A percentile compares a stretch with the other conserved stretches of the same genome.
phyloP scores from a whole-genome alignment of 2,888 invertebrate species.

The Hymenopus coronatus region DNA sequence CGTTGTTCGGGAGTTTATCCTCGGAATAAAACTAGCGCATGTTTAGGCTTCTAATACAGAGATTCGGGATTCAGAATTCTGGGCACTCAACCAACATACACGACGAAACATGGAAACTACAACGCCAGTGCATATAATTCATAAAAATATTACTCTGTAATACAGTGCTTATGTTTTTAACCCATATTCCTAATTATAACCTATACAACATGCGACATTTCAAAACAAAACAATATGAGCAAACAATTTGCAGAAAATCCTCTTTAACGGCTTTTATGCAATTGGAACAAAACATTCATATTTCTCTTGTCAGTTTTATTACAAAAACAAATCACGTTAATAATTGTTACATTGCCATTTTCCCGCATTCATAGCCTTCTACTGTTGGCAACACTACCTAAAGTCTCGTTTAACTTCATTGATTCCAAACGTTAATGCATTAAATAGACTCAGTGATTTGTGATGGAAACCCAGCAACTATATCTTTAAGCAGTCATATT shows the following conservation, averaged over 20 bases:
- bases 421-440: background rate
- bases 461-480: background rate
- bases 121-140: too few relatives aligned
- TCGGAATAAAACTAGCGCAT: too few relatives aligned
- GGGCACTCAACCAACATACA: too few relatives aligned
- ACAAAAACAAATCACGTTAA: background rate
- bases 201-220: too few relatives aligned
- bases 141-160: too few relatives aligned
- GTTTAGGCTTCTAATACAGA: too few relatives aligned
- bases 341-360: background rate
- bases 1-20: too few relatives aligned
- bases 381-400: background rate
- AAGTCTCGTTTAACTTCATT: background rate
- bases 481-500: background rate
- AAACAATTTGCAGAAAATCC: background rate
- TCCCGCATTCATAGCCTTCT: background rate
- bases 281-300: background rate
- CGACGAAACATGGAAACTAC: too few relatives aligned
- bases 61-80: too few relatives aligned
- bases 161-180: too few relatives aligned
- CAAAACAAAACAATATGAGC: too few relatives aligned
- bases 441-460: background rate
- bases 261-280: background rate
- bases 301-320: background rate
- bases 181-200: background rate